phyloP scores from a whole-genome alignment of 2,797 vertebrate species.

The Myotis findleyi region DNA sequence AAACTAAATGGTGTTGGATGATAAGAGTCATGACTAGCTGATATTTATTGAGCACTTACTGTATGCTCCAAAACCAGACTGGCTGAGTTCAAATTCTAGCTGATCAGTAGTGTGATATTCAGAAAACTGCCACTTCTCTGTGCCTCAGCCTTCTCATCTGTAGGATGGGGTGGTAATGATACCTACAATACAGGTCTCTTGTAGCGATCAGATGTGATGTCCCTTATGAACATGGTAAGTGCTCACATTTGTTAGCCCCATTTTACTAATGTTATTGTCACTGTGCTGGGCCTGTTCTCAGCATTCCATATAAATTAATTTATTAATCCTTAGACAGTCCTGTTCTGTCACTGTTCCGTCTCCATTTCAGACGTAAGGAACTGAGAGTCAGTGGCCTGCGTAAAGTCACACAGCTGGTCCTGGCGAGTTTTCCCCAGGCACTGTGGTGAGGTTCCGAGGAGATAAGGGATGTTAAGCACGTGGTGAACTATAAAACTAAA shows the following conservation, averaged over 20 bases:
- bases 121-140: not conserved
- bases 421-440: not conserved
- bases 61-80: not conserved
- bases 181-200: not conserved
- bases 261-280: fast-evolving
- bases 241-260: fast-evolving
- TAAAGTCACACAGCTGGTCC: not conserved
- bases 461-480: not conserved
- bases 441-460: not conserved
- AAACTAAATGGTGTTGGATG: not conserved
- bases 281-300: not conserved
- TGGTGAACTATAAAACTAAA: not conserved
- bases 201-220: not conserved
- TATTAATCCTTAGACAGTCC: not conserved
- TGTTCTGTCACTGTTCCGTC: not conserved
- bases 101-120: not conserved
- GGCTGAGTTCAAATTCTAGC: not conserved
- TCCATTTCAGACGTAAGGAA: not conserved
- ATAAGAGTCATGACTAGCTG: not conserved
- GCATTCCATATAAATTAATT: too few relatives aligned
- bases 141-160: not conserved
- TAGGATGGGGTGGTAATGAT: not conserved
- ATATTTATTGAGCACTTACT: not conserved
- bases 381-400: not conserved
- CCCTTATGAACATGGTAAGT: fast-evolving